Percentiles rank a stretch among this genome's conserved stretches.
These are phyloP conservation scores for Taenioides sp. DNA, from an alignment of 2,797 vertebrate genomes.

Conservation along the genomic window DNA sequence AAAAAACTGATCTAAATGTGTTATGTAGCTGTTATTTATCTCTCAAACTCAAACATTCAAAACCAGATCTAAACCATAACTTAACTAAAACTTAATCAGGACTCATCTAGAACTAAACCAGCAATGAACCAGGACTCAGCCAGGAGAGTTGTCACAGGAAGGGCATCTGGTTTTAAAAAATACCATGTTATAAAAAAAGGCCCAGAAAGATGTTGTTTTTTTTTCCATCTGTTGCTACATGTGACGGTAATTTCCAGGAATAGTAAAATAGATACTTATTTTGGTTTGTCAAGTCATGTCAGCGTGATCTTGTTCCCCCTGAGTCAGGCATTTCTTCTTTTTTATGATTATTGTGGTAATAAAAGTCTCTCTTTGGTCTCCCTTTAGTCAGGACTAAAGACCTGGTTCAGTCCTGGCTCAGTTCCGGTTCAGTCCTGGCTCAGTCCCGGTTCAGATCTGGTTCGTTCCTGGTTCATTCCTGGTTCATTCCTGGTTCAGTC, in stretches of 20 bases:
- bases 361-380: neutral
- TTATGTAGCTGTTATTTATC: too few species aligned
- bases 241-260: slow-evolving; percentile 1
- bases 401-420: neutral
- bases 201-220: neutral
- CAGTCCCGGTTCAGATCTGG: too few species aligned
- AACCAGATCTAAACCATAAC: neutral
- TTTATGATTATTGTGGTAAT: neutral
- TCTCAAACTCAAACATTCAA: too few species aligned
- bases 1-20: too few species aligned
- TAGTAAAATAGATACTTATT: neutral
- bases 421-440: too few species aligned
- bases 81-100: neutral
- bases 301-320: neutral
- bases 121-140: neutral
- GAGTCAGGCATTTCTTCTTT: neutral
- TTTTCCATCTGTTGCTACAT: neutral
- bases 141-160: neutral
- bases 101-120: neutral
- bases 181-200: neutral
- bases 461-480: too few species aligned
- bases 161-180: neutral
- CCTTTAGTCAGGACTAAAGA: neutral
- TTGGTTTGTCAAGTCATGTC: neutral
- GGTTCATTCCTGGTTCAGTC: too few species aligned